Evolutionary conservation across 2,888 invertebrate species (phyloP).

Genomic region (Mechanitis messenoides): DNA sequence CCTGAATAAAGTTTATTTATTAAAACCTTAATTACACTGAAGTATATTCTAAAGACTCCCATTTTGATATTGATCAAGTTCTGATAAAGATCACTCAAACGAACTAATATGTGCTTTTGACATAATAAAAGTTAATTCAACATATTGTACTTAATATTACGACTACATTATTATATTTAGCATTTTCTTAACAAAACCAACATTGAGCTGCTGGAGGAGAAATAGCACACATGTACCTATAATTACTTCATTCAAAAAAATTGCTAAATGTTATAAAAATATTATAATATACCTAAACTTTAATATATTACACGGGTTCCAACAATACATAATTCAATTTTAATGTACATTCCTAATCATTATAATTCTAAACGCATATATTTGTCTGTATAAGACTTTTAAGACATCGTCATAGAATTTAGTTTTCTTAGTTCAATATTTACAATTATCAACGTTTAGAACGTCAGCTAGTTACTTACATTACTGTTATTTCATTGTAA

Average conservation of each 20-base stretch:
- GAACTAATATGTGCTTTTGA: conserved; percentile 63
- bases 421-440: conserved; percentile 18
- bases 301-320: conserved; percentile 69
- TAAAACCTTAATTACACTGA: conserved; percentile 73
- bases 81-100: conserved; percentile 61
- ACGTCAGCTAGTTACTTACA: conserved; percentile 9
- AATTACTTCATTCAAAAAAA: conserved; percentile 38
- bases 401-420: conserved; percentile 14
- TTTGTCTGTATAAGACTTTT: conserved; percentile 14
- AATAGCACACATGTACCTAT: conserved; percentile 45
- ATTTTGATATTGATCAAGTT: conserved; percentile 57
- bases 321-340: conserved; percentile 70
- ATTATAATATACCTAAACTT: conserved; percentile 46
- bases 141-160: conserved; percentile 73
- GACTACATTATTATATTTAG: conserved; percentile 53
- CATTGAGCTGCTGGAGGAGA: conserved; percentile 23
- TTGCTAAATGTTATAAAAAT: conserved; percentile 54
- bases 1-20: conserved; percentile 68
- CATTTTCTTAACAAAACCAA: conserved; percentile 8
- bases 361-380: conserved; percentile 35
- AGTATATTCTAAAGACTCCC: conserved; percentile 59
- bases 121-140: conserved; percentile 56
- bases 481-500: conserved; percentile 5
- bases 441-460: conserved; percentile 25
- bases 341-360: conserved; percentile 67